Evolutionary conservation across 2,113 vertebrate species (phyloP).

Genomic region (Clupea harengus): DNA sequence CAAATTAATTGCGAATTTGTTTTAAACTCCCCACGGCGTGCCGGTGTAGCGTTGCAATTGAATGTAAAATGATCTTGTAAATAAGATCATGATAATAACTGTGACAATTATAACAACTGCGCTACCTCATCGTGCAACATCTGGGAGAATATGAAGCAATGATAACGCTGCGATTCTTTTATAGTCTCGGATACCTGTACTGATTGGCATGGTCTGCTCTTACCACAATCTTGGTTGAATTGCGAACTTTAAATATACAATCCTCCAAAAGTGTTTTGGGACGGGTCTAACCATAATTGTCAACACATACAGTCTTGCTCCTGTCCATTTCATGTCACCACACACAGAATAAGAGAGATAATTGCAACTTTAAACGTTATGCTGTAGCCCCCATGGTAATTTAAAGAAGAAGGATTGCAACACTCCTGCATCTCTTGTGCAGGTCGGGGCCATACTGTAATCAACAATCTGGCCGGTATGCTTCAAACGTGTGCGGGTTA

Average conservation of each 20-base stretch:
- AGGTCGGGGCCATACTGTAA: neutral
- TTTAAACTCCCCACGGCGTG: neutral
- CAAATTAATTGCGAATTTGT: neutral
- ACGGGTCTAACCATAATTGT: slow-evolving; percentile 12
- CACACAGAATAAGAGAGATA: neutral
- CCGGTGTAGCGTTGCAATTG: neutral
- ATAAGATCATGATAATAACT: neutral
- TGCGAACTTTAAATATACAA: slow-evolving; percentile 5
- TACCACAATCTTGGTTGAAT: slow-evolving; percentile 1
- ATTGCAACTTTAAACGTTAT: neutral
- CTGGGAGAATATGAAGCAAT: neutral
- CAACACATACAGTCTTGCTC: slow-evolving; percentile 2
- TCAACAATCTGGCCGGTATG: neutral
- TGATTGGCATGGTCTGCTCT: neutral
- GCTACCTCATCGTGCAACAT: neutral
- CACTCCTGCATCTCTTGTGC: neutral
- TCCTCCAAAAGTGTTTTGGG: slow-evolving; percentile 7
- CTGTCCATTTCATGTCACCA: slow-evolving; percentile 5
- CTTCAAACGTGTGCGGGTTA: neutral
- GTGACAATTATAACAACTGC: neutral
- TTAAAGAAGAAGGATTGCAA: neutral
- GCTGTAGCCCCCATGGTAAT: neutral
- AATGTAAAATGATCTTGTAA: neutral
- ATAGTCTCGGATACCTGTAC: neutral
- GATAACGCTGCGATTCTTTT: neutral